Evolutionary conservation across 2,797 vertebrate species (phyloP).

Genomic region (Pseudocheirus occidentalis): DNA sequence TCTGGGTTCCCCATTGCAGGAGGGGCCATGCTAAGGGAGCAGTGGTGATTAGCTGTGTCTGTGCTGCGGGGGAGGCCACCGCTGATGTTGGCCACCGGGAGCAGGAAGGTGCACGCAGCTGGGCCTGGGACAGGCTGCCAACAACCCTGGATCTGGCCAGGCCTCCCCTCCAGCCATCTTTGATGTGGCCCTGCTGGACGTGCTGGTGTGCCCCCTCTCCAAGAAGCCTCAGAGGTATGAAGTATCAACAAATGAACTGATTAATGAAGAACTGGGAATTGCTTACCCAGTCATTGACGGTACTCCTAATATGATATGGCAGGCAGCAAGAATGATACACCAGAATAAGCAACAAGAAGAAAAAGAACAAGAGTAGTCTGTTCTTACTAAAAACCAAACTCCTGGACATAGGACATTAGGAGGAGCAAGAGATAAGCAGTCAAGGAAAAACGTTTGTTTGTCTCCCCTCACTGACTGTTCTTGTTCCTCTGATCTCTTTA

Average conservation of each 20-base stretch:
- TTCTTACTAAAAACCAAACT: not conserved
- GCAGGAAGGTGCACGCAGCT: no score
- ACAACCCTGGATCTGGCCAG: no score
- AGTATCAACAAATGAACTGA: constrained; percentile 90
- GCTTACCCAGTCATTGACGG: constrained; percentile 93
- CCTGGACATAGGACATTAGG: not conserved
- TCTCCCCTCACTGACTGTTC: constrained; percentile 90
- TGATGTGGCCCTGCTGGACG: no score
- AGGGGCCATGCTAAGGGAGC: no score
- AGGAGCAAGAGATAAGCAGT: not conserved
- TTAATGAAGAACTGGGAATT: constrained; percentile 95
- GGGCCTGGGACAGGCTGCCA: no score
- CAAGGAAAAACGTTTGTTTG: constrained; percentile 84
- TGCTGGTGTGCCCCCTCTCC: no score
- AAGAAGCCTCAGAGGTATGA: constrained; percentile 86
- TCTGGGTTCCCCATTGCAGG: no score
- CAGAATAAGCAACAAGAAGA: constrained; percentile 80
- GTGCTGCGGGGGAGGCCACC: no score
- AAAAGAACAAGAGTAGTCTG: constrained; percentile 53
- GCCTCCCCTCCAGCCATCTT: no score
- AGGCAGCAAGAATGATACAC: constrained; percentile 89
- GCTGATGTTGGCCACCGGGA: no score
- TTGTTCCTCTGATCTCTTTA: constrained; percentile 91
- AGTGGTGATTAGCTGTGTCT: no score
- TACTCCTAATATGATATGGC: constrained; percentile 96